Percentiles rank a stretch among this genome's conserved stretches.
Evolutionary conservation across 2,888 invertebrate genomes (phyloP).

Genomic region (Willowsia nigromaculata): DNA sequence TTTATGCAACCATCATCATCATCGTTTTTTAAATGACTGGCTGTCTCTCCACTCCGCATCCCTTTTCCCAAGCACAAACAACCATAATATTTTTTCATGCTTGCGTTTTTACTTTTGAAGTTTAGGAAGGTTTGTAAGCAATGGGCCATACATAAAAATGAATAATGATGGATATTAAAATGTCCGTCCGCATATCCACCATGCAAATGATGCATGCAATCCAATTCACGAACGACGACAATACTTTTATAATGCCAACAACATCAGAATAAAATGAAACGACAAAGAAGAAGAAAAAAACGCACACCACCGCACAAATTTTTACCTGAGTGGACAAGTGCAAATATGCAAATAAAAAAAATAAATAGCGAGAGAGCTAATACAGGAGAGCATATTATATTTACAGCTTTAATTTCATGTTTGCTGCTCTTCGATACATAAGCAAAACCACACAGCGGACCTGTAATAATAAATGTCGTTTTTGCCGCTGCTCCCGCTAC

Average conservation of each 20-base stretch:
- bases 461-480: constrained; percentile 17
- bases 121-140: neutral
- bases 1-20: constrained; percentile 2
- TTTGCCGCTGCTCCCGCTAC: neutral
- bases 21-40: neutral
- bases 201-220: constrained; percentile 40
- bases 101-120: neutral
- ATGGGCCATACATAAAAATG: constrained; percentile 26
- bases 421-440: neutral
- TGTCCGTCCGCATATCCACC: constrained; percentile 36
- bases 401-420: constrained; percentile 36
- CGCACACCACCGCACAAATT: neutral
- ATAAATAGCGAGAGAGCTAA: constrained; percentile 14
- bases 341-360: constrained; percentile 58
- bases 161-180: constrained; percentile 43
- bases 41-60: constrained; percentile 20
- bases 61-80: neutral
- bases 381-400: neutral
- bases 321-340: constrained; percentile 27
- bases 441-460: neutral
- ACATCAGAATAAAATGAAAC: neutral
- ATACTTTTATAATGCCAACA: neutral
- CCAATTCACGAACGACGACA: neutral
- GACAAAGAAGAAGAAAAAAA: neutral
- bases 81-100: neutral